Evolutionary conservation across 2,888 invertebrate species (phyloP).

Genomic region (Chorisops tibialis): DNA sequence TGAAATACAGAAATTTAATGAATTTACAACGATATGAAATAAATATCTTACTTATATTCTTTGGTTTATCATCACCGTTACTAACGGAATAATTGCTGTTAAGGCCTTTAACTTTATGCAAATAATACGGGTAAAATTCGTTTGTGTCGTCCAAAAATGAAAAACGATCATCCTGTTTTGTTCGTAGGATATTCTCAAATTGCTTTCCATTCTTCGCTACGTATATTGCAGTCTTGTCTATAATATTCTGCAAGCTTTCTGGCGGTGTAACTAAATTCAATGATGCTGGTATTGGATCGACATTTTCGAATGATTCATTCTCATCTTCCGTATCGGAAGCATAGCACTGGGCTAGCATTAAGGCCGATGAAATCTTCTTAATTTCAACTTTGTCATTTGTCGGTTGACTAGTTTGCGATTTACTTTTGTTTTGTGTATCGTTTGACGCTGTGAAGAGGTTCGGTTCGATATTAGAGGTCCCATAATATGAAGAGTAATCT

Average conservation of each 20-base stretch:
- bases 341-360: conserved; percentile 59
- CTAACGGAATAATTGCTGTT: conserved; percentile 32
- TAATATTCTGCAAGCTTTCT: conserved; percentile 77
- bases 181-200: conserved; percentile 83
- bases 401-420: neutral
- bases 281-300: conserved; percentile 28
- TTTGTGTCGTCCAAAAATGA: conserved; percentile 77
- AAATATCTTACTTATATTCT: conserved; percentile 42
- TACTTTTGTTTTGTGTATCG: neutral
- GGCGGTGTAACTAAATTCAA: conserved; percentile 64
- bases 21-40: neutral
- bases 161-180: conserved; percentile 82
- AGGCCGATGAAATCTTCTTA: conserved; percentile 47
- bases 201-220: conserved; percentile 93
- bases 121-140: conserved; percentile 78
- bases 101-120: conserved; percentile 56
- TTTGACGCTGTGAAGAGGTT: neutral
- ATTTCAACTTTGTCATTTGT: conserved; percentile 40
- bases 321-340: conserved; percentile 55
- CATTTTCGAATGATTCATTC: conserved; percentile 40
- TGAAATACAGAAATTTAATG: conserved; percentile 41
- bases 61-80: conserved; percentile 26
- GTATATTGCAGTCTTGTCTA: conserved; percentile 95
- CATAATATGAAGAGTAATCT: conserved; percentile 14
- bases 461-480: neutral